Base-by-base conservation (phyloP, 2,888 invertebrate genomes). In the Scrobipalpa costella region DNA sequence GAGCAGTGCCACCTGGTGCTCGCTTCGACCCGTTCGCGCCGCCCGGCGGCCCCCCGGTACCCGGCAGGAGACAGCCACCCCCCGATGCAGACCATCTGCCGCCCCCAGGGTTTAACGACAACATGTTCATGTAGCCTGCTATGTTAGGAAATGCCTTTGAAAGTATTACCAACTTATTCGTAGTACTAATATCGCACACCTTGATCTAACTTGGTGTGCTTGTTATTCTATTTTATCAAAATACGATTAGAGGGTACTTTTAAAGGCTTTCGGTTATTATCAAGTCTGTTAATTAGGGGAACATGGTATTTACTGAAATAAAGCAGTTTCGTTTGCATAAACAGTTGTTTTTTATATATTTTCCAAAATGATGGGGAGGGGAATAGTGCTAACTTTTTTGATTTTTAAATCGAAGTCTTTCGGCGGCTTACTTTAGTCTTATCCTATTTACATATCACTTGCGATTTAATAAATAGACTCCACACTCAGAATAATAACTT, bases 1-100 rank as follows among this genome's bases (percentile, higher is more conserved):
- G 90, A 5, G 80, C 89, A 13, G 89, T 92, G 11, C 96, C 96
- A 0, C 96, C 96, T 0, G 96, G 96, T 13, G 96, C 97, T 2
- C 93, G 97, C 63, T 98, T 96, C 82, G 97, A 98, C 88, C 98
- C 97, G 0, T 95, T 96, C 79, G 88, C 81, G 0, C 94, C 95
- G 0, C 96, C 97, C 0, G 93, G 93, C 7, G 92, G 65, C 0
- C 92, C 85, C 13, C 90, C 88, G 7, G 75, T 89, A 67, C 87
- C 86, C 0, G 83, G 83, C 65, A 81, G 86, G 11, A 73, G 92
- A 68, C 87, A 80, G 50, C 87, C 90, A 2, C 90, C 90, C 0
- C 95, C 95, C 0, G 95, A 95, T 76, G 94, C 94, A 13, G 96
- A 96, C 82, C 95, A 96, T 72, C 87, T 96, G 58, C 94, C 94